A percentile compares a stretch with the other conserved stretches of the same genome.
Conservation (phyloP, 2,888 invertebrate species). For the Tuberolachnus salignus region DNA sequence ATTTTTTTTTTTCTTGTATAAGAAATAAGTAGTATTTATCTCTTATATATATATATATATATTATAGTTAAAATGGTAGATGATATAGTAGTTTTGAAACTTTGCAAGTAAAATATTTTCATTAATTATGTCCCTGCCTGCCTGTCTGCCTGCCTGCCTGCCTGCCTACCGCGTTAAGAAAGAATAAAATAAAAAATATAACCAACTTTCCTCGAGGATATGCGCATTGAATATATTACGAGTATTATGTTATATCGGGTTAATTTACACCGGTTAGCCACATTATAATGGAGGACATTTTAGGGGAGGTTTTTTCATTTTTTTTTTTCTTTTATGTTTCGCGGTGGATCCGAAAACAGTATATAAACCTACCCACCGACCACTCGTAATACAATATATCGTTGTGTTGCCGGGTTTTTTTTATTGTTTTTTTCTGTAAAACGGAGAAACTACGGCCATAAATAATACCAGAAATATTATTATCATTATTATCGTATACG, state of each 20-base stretch:
- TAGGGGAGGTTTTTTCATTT: not conserved
- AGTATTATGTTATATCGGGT: not conserved
- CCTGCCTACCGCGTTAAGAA: not conserved
- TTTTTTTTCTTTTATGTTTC: not conserved
- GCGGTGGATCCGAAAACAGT: not conserved
- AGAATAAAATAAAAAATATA: not conserved
- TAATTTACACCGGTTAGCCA: not conserved
- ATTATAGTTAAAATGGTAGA: no score
- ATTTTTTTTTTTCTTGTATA: no score
- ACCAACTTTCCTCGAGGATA: not conserved
- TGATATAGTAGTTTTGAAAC: no score
- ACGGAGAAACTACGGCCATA: slow-evolving; percentile 19
- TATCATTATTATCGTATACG: not conserved
- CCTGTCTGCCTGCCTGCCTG: no score
- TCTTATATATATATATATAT: no score
- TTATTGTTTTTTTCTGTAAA: not conserved
- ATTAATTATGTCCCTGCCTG: no score
- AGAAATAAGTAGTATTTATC: no score
- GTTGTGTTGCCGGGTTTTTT: not conserved
- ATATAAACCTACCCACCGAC: no score
- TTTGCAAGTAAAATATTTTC: no score
- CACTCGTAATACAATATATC: not conserved
- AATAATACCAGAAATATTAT: slow-evolving; percentile 14
- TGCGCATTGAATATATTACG: not conserved
- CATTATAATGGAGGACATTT: not conserved